Base-by-base conservation (phyloP, 1,140 invertebrate genomes). In the Hylyphantes graminicola region DNA sequence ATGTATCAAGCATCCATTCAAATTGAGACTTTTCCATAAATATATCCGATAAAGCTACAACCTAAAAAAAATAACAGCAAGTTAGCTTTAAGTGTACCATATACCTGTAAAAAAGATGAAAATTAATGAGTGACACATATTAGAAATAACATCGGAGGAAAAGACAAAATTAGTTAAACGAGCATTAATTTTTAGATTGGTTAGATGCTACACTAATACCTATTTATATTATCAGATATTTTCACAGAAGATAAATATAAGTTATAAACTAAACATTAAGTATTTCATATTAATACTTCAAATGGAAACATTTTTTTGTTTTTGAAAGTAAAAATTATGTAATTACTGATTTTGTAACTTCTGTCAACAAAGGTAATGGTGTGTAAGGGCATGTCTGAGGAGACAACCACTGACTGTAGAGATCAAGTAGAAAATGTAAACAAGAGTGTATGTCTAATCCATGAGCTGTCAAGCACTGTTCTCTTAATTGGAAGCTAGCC, bases 391-490 rank as follows among this genome's bases (percentile, higher is more conserved):
- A 89, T 85, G 90, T 90, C 57, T 89, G 88, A 19, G 91, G 89
- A 51, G 92, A 91, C 75, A 94, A 90, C 93, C 95, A 95, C 57
- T 95, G 93, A 0, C 93, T 92, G 84, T 95, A 96, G 6, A 96
- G 92, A 87, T 96, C 95, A 85, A 96, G 91, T 0, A 96, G 89
- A 87, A 96, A 94, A 87, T 95, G 94, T n/a, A 96, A 88, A 90
- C 96, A 97, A 10, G 95, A 96, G 87, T 94, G 93, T 8, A 96
- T 90, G 89, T 97, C 95, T 6, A 96, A 77, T 2, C 93, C 93
- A 75, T 90, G 91, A 11, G 76, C 50, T 17, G 76, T 17, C 21
- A 87, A 72, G 85, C 67, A 75, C 21, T 87, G 83, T 73, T 89
- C 87, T 72, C 87, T 79, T 54, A 86, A 75, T 21, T 87, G 85